Evolutionary conservation across 2,797 vertebrate species (phyloP).

Genomic region (Furcifer pardalis): DNA sequence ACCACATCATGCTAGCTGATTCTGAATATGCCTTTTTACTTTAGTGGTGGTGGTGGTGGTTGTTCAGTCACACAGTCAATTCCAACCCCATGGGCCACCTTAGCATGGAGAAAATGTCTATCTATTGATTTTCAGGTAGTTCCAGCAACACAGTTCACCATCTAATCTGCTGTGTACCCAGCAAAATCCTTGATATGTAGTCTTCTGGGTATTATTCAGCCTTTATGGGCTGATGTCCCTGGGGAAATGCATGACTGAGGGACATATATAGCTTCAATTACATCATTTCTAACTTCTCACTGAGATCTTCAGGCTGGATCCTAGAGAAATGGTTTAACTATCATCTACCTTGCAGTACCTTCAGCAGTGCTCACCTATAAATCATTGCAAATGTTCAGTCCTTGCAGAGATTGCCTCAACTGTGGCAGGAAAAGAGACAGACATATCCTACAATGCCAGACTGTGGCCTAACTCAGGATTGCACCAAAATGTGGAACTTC

Average conservation of each 20-base stretch:
- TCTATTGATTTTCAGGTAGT: slow-evolving; percentile 45
- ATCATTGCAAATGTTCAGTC: neutral
- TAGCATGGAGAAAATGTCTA: slow-evolving; percentile 37
- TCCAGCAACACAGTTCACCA: slow-evolving; percentile 5
- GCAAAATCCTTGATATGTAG: neutral
- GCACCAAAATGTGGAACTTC: too few species aligned
- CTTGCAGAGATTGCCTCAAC: neutral
- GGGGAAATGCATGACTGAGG: neutral
- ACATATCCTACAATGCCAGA: neutral
- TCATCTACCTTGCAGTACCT: neutral
- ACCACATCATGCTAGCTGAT: too few species aligned
- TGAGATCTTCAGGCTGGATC: neutral
- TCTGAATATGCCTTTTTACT: slow-evolving; percentile 33
- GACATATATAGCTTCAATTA: neutral
- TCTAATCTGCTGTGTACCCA: neutral
- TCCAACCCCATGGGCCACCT: too few species aligned
- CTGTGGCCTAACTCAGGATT: too few species aligned
- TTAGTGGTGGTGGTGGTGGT: too few species aligned
- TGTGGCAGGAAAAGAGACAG: neutral
- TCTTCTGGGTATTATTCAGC: neutral
- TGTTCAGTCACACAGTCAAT: too few species aligned
- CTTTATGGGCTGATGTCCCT: neutral
- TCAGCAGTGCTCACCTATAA: neutral
- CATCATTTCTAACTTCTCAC: neutral
- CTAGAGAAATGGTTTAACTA: neutral